These are phyloP conservation scores for Campylomormyrus numenius DNA, from an alignment of 2,113 vertebrate species.

Conservation along the genomic window DNA sequence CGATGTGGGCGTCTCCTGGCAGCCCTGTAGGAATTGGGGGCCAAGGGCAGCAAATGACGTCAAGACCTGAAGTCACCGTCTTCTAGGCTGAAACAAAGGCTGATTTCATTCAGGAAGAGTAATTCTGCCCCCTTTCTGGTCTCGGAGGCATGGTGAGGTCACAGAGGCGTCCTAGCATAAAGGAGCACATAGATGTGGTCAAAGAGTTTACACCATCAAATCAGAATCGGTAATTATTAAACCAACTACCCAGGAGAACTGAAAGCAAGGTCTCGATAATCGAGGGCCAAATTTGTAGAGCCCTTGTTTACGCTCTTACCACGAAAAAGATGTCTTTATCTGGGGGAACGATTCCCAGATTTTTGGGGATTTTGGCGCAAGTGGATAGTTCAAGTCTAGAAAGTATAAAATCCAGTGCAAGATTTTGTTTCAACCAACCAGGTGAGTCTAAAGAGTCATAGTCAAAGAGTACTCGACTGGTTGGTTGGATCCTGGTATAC, in stretches of 20 bases:
- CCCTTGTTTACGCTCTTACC: neutral
- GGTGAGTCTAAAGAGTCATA: neutral
- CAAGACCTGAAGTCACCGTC: slow-evolving; percentile 17
- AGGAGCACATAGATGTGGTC: neutral
- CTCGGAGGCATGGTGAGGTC: slow-evolving; percentile 19
- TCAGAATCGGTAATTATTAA: no score
- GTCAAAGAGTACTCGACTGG: neutral
- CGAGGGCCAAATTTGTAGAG: no score
- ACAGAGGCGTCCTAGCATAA: neutral
- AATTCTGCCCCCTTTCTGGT: neutral
- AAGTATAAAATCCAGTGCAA: neutral
- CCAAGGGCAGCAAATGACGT: slow-evolving; percentile 31
- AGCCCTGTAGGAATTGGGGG: slow-evolving; percentile 11
- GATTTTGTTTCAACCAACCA: neutral
- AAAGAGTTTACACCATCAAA: neutral
- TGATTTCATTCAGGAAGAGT: slow-evolving; percentile 15
- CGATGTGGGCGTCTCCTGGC: slow-evolving; percentile 25
- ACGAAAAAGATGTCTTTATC: neutral
- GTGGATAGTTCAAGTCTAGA: neutral
- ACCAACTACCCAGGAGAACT: no score
- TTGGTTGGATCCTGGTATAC: neutral
- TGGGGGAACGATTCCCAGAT: neutral
- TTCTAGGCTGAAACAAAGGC: slow-evolving; percentile 22
- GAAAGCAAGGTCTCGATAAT: no score
- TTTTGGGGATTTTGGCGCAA: neutral